A percentile compares a stretch with the other conserved stretches of the same genome.
Evolutionary conservation across 2,888 invertebrate species (phyloP).

Genomic region (Pelosia muscerda): DNA sequence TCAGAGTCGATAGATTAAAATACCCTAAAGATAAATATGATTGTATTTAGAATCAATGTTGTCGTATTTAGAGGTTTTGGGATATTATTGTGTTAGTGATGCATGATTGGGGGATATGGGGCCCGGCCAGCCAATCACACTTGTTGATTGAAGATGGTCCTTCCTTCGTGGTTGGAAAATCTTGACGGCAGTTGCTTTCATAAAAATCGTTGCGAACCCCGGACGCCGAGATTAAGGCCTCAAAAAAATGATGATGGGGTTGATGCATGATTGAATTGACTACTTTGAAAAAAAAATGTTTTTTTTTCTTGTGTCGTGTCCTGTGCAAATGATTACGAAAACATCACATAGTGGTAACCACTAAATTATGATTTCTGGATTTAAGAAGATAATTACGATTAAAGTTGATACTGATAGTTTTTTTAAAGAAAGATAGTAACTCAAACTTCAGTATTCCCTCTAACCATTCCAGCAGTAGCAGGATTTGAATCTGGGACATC

Average conservation of each 20-base stretch:
- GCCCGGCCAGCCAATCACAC: neutral
- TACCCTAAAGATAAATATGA: too few species aligned
- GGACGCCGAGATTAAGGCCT: too few species aligned
- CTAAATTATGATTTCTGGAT: too few species aligned
- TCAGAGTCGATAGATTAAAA: neutral
- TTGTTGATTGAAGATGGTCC: too few species aligned
- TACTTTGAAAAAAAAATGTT: neutral
- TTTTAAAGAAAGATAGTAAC: too few species aligned
- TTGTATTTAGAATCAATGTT: neutral
- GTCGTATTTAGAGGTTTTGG: slow-evolving; percentile 10
- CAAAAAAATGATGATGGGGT: neutral
- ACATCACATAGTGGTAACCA: neutral
- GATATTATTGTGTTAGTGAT: slow-evolving; percentile 16
- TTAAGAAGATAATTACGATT: neutral
- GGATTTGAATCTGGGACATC: too few species aligned
- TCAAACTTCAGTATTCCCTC: too few species aligned
- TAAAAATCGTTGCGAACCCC: too few species aligned
- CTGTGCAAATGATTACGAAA: neutral
- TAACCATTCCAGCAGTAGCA: too few species aligned
- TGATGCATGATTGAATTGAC: neutral
- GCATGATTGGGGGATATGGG: slow-evolving; percentile 18
- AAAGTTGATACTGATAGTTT: too few species aligned
- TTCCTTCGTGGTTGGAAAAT: too few species aligned
- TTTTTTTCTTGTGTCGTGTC: neutral
- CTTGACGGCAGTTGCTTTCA: too few species aligned